Percentiles rank a stretch among this genome's conserved stretches.
Conservation (phyloP, 2,888 invertebrate genomes). For the Trilocha varians region DNA sequence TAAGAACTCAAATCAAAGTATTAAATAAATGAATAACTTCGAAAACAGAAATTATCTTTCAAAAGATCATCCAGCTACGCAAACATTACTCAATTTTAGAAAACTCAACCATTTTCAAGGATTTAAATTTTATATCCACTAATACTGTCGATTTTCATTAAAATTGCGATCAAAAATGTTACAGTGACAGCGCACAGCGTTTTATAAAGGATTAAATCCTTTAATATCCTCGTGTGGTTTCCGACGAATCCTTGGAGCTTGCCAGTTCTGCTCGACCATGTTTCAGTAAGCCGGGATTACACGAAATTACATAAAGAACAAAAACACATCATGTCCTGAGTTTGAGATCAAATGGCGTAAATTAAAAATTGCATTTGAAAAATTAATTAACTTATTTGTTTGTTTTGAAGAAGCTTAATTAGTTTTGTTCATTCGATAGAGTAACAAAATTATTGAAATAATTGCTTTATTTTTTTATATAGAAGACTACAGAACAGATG, state of each 20-base stretch:
- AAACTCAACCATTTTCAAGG: neutral
- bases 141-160: neutral
- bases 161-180: slow-evolving; percentile 15
- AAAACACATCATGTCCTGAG: slow-evolving; percentile 10
- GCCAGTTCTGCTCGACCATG: slow-evolving; percentile 39
- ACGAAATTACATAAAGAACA: slow-evolving; percentile 31
- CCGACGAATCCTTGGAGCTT: slow-evolving; percentile 44
- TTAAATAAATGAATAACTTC: no score
- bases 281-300: slow-evolving; percentile 45
- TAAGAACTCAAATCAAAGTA: no score
- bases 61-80: no score
- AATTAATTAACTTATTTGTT: neutral
- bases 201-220: slow-evolving; percentile 41
- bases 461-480: no score
- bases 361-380: neutral
- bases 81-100: no score
- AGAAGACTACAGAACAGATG: no score
- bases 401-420: slow-evolving; percentile 11
- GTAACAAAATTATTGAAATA: no score
- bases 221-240: slow-evolving; percentile 49
- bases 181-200: slow-evolving; percentile 24
- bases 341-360: neutral
- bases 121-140: slow-evolving; percentile 2
- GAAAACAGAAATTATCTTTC: no score
- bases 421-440: no score